Evolutionary conservation across 2,797 vertebrate species (phyloP).

Genomic region (Betta splendens): DNA sequence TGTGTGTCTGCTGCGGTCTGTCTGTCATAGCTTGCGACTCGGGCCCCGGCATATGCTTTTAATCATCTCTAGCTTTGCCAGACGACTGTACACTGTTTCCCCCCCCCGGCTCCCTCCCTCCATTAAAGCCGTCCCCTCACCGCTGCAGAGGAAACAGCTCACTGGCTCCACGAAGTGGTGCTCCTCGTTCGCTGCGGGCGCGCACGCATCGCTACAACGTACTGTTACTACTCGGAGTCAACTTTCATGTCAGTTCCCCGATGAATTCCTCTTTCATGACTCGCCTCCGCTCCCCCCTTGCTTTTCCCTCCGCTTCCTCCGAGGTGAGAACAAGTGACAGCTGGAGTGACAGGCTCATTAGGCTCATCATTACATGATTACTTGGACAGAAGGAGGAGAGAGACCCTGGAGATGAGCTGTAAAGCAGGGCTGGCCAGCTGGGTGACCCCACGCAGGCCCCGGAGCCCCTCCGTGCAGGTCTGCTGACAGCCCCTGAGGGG

Average conservation of each 20-base stretch:
- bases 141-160: conserved; percentile 33
- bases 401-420: conserved; percentile 39
- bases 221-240: neutral
- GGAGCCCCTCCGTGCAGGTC: conserved; percentile 14
- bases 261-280: conserved; percentile 4
- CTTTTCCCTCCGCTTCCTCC: conserved; percentile 7
- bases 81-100: conserved; percentile 37
- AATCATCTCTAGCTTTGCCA: conserved; percentile 63
- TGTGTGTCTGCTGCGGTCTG: conserved; percentile 52
- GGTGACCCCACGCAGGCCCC: conserved; percentile 28
- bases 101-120: conserved; percentile 13
- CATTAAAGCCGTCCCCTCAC: conserved; percentile 24
- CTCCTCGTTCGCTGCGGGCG: neutral
- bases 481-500: conserved; percentile 16
- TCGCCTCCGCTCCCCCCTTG: conserved; percentile 2
- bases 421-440: conserved; percentile 38
- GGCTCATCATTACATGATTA: conserved; percentile 70
- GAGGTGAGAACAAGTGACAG: conserved; percentile 57
- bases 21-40: conserved; percentile 56
- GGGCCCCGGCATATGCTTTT: conserved; percentile 68
- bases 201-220: neutral
- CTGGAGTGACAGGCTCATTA: conserved; percentile 71
- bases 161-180: conserved; percentile 59
- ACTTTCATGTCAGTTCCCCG: too few species aligned
- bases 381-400: conserved; percentile 60